Evolutionary conservation across 2,797 vertebrate genomes (phyloP).

Genomic region (Xenopus petersii): DNA sequence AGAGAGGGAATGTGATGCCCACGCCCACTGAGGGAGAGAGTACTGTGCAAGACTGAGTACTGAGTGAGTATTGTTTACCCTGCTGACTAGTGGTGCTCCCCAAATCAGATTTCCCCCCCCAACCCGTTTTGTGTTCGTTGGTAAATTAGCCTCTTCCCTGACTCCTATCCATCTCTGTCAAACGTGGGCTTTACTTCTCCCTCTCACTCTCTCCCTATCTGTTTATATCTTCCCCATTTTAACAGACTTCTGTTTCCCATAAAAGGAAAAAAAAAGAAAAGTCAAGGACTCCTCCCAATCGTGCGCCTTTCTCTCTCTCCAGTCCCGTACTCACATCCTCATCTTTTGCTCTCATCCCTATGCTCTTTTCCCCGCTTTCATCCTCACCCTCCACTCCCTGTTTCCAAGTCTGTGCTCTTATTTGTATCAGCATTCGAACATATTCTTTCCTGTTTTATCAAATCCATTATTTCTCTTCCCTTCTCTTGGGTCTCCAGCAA

Average conservation of each 20-base stretch:
- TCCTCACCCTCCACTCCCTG: neutral
- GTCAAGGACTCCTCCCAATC: slow-evolving; percentile 8
- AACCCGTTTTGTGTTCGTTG: no score
- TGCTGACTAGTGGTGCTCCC: no score
- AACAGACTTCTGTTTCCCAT: slow-evolving; percentile 36
- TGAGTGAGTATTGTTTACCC: neutral
- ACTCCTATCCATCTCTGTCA: neutral
- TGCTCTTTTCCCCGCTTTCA: neutral
- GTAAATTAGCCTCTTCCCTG: neutral
- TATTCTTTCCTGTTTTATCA: neutral
- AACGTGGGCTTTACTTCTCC: neutral
- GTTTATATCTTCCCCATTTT: slow-evolving; percentile 27
- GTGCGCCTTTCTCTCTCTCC: neutral
- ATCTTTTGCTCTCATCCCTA: neutral
- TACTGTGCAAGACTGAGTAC: neutral
- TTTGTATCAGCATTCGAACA: neutral
- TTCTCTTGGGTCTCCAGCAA: neutral
- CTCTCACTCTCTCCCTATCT: neutral
- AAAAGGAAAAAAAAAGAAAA: slow-evolving; percentile 22
- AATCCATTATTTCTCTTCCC: neutral
- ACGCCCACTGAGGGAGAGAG: no score
- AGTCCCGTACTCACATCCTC: neutral
- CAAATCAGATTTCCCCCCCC: neutral
- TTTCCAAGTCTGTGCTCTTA: neutral
- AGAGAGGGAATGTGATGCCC: neutral